Conservation (phyloP, 2,888 invertebrate species). For the Caenorhabditis sp. region DNA sequence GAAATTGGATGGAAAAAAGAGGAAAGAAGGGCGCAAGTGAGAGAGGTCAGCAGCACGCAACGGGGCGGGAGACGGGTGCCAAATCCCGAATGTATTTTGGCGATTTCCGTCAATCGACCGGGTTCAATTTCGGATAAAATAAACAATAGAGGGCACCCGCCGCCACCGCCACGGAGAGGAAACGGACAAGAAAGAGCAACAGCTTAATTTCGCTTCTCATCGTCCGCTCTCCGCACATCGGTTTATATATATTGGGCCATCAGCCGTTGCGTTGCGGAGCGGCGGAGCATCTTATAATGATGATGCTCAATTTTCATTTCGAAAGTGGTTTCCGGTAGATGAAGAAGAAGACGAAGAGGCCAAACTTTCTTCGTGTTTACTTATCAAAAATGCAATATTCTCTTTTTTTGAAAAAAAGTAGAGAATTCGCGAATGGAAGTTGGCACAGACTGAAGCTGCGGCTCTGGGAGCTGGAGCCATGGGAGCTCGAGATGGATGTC, state of each 20-base stretch:
- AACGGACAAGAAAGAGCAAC: conserved; percentile 42
- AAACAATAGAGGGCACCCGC: conserved; percentile 40
- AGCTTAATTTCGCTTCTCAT: conserved; percentile 54
- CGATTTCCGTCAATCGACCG: conserved; percentile 56
- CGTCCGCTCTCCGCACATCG: not conserved
- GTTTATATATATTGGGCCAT: conserved; percentile 43
- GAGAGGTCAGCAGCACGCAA: conserved; percentile 36
- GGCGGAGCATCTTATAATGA: not conserved
- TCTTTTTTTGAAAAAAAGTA: too few species aligned
- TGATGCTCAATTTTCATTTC: conserved; percentile 4
- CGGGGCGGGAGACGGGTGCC: conserved; percentile 23
- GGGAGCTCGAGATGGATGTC: too few species aligned
- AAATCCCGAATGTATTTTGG: conserved; percentile 51
- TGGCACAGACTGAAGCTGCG: too few species aligned
- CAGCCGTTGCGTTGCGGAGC: too few species aligned
- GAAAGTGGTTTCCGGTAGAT: conserved; percentile 23
- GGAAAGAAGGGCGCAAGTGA: not conserved
- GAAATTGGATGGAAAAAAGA: conserved; percentile 6
- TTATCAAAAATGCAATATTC: too few species aligned
- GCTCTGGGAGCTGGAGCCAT: too few species aligned
- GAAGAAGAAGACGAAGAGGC: too few species aligned
- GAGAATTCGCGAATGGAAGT: too few species aligned
- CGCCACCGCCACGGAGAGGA: conserved; percentile 5
- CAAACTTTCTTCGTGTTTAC: conserved; percentile 8
- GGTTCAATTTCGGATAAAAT: conserved; percentile 64